Evolutionary conservation across 2,888 invertebrate genomes (phyloP).

Genomic region (Drosophila prolongata): DNA sequence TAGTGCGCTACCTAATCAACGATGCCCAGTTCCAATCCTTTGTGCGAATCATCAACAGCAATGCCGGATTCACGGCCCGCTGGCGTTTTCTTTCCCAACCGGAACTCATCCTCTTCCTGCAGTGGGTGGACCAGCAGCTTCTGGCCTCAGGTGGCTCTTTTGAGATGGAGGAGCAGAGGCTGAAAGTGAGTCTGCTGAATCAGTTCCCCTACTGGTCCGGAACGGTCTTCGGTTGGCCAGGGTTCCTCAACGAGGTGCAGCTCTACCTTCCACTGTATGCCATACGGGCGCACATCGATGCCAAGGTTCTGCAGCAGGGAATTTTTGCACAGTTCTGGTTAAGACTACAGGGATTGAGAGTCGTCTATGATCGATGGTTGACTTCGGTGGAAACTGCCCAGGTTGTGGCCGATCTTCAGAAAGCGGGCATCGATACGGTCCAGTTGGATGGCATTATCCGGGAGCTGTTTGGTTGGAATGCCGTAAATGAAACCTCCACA

Average conservation of each 20-base stretch:
- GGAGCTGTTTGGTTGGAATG: slow-evolving; percentile 74
- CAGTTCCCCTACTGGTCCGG: slow-evolving; percentile 66
- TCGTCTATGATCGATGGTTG: slow-evolving; percentile 79
- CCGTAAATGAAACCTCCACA: slow-evolving; percentile 40
- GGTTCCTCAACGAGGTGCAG: slow-evolving; percentile 77
- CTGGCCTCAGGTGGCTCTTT: slow-evolving; percentile 54
- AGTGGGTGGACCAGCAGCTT: slow-evolving; percentile 76
- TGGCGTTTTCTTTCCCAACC: slow-evolving; percentile 76
- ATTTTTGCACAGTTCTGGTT: slow-evolving; percentile 76
- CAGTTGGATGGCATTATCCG: slow-evolving; percentile 78
- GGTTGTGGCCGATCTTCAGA: slow-evolving; percentile 61
- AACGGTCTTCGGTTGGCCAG: slow-evolving; percentile 78
- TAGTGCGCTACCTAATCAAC: slow-evolving; percentile 74
- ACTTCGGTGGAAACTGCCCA: slow-evolving; percentile 60
- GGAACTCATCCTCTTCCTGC: slow-evolving; percentile 69
- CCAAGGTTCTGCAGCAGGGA: slow-evolving; percentile 69
- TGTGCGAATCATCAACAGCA: slow-evolving; percentile 75
- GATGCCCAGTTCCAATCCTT: slow-evolving; percentile 81
- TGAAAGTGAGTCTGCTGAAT: slow-evolving; percentile 61
- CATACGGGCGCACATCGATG: slow-evolving; percentile 67
- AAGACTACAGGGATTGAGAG: slow-evolving; percentile 59
- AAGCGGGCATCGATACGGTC: slow-evolving; percentile 68
- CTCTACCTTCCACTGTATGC: slow-evolving; percentile 71
- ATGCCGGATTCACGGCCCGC: slow-evolving; percentile 62
- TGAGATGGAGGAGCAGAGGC: slow-evolving; percentile 66